These are phyloP conservation scores for Hippocampus comes DNA, from an alignment of 2,113 vertebrate genomes.

Conservation along the genomic window DNA sequence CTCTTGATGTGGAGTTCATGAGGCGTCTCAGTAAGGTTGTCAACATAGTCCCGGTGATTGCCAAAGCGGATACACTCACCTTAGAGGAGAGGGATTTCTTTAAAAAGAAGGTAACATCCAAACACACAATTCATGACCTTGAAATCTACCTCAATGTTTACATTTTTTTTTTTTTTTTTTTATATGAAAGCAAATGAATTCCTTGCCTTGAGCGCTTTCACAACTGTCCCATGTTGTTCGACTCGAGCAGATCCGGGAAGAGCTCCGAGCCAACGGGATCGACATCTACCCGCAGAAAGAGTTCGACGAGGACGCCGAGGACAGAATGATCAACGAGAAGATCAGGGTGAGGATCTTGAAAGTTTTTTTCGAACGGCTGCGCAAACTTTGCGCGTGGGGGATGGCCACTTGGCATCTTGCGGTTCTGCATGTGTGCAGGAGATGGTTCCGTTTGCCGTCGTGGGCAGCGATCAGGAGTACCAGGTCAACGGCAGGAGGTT, in stretches of 20 bases:
- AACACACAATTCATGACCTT: background rate
- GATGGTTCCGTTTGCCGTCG: constrained; percentile 98
- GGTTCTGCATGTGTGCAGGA: constrained; percentile 70
- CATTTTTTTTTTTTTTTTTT: constrained; percentile 5
- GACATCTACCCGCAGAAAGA: constrained; percentile 97
- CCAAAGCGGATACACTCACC: constrained; percentile 94
- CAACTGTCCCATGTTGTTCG: background rate
- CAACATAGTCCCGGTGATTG: constrained; percentile 96
- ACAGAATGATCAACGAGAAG: constrained; percentile 92
- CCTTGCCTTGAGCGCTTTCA: constrained; percentile 7
- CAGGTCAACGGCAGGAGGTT: constrained; percentile 95
- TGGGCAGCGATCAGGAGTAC: constrained; percentile 97
- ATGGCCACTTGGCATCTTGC: background rate
- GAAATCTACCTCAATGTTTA: constrained; percentile 2
- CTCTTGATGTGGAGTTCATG: constrained; percentile 98
- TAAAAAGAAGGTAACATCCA: constrained; percentile 83
- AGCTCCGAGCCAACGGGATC: constrained; percentile 89
- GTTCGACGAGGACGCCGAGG: constrained; percentile 94
- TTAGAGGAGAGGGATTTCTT: constrained; percentile 97
- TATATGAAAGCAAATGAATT: constrained; percentile 3
- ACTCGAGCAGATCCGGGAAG: constrained; percentile 84
- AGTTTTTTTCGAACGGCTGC: background rate
- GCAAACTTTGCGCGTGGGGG: background rate
- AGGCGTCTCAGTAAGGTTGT: constrained; percentile 97
- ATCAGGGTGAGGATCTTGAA: constrained; percentile 80